Evolutionary conservation across 2,797 vertebrate species (phyloP).

Genomic region (Anas capensis): DNA sequence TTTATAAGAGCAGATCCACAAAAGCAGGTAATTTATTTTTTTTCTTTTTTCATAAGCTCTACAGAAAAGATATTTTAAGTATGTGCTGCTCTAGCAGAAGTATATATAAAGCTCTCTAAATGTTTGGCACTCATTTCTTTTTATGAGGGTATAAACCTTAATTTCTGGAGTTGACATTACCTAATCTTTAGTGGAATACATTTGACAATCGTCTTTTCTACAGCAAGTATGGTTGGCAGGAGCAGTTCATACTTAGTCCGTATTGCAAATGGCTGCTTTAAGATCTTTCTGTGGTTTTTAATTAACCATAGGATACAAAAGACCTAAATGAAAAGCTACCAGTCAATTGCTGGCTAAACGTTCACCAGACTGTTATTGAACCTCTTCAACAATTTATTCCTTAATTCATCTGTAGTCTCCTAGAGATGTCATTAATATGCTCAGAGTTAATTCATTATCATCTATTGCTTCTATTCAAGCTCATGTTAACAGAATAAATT

Average conservation of each 20-base stretch:
- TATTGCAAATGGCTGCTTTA: slow-evolving; percentile 10
- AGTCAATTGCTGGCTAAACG: slow-evolving; percentile 53
- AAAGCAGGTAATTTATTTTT: not conserved
- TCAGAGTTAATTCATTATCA: slow-evolving; percentile 73
- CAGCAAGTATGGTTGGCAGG: not conserved
- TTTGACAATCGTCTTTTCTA: not conserved
- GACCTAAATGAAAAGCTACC: slow-evolving; percentile 16
- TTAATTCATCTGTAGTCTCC: slow-evolving; percentile 55
- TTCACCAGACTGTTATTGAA: slow-evolving; percentile 54
- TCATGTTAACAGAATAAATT: slow-evolving; percentile 76
- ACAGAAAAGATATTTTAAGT: not conserved
- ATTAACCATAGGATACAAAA: slow-evolving; percentile 48
- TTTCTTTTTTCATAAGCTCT: not conserved
- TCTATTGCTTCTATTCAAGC: slow-evolving; percentile 64
- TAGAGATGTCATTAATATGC: slow-evolving; percentile 71
- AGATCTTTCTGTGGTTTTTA: not conserved
- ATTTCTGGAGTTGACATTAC: not conserved
- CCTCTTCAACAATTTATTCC: slow-evolving; percentile 63
- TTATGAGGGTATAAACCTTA: not conserved
- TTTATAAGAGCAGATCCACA: not conserved
- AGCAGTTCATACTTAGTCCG: not conserved
- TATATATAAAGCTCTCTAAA: not conserved
- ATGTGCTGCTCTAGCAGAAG: not conserved
- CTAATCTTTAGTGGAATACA: not conserved
- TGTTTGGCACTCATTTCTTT: not conserved